Percentiles rank a stretch among this genome's conserved stretches.
Conservation (phyloP, 2,888 invertebrate genomes). For the Nomada goodeniana region DNA sequence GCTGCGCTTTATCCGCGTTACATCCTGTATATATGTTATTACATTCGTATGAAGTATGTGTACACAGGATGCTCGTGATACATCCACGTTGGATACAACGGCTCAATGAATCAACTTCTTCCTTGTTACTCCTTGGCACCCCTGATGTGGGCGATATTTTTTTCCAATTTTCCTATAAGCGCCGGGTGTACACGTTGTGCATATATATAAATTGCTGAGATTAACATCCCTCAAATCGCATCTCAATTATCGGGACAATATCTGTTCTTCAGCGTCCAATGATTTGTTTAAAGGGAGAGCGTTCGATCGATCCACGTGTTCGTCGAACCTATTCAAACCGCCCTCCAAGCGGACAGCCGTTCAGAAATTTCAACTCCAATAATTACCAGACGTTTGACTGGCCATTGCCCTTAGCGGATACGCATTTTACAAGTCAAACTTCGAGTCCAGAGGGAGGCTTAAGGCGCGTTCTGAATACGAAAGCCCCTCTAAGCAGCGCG, state of each 20-base stretch:
- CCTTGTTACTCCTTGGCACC: too few relatives aligned
- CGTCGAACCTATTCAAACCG: too few relatives aligned
- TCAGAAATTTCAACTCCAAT: neutral
- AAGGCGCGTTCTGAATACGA: constrained; percentile 15
- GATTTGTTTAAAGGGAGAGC: too few relatives aligned
- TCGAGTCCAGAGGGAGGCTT: neutral
- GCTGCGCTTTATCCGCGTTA: constrained; percentile 43
- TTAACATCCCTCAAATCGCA: too few relatives aligned
- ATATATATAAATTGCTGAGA: too few relatives aligned
- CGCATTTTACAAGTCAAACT: neutral
- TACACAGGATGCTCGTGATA: constrained; percentile 36
- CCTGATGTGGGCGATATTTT: too few relatives aligned
- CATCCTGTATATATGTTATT: constrained; percentile 54
- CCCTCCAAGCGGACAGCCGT: too few relatives aligned
- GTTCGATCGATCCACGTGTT: too few relatives aligned
- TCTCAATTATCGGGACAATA: too few relatives aligned
- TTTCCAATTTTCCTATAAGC: too few relatives aligned
- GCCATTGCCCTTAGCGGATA: neutral
- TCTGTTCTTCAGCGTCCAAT: too few relatives aligned
- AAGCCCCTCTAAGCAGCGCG: neutral
- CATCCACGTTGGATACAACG: constrained; percentile 16
- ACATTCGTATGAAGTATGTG: constrained; percentile 36
- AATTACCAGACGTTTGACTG: neutral
- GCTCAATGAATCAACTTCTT: constrained; percentile 12
- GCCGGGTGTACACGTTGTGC: too few relatives aligned